A percentile compares a stretch with the other conserved stretches of the same genome.
phyloP scores from a whole-genome alignment of 2,888 invertebrate genomes.

The Nemotelus nigrinus region DNA sequence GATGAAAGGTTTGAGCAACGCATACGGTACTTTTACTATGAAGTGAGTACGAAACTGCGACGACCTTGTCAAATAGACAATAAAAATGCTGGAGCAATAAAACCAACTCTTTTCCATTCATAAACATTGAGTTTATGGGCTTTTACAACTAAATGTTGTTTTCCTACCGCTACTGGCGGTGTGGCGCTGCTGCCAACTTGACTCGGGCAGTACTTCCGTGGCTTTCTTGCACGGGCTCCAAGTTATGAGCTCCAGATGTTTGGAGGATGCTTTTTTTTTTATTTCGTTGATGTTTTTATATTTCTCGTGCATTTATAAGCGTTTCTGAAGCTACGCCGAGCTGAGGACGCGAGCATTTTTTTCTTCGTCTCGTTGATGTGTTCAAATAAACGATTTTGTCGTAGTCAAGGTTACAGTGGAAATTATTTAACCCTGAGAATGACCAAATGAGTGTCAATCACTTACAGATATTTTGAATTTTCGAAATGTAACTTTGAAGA shows the following conservation, averaged over 20 bases:
- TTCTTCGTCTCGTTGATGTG: background rate
- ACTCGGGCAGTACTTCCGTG: constrained; percentile 21
- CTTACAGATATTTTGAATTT: too few species aligned
- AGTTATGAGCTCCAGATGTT: constrained; percentile 21
- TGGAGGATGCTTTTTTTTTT: constrained; percentile 28
- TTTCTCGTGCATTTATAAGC: background rate
- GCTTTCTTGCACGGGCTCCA: background rate
- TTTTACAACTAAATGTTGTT: constrained; percentile 49
- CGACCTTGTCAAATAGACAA: constrained; percentile 52
- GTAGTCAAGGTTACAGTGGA: background rate
- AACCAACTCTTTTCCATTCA: constrained; percentile 51
- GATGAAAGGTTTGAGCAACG: constrained; percentile 4
- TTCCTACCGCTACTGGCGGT: constrained; percentile 33
- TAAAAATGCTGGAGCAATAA: constrained; percentile 49
- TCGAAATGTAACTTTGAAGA: too few species aligned
- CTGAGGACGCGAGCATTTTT: background rate
- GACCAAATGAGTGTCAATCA: too few species aligned
- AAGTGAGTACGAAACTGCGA: constrained; percentile 45
- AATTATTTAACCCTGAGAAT: background rate
- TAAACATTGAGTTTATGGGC: constrained; percentile 50
- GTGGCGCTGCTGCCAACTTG: background rate
- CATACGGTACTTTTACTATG: constrained; percentile 26
- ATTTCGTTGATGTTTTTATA: constrained; percentile 27
- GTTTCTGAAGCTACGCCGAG: background rate
- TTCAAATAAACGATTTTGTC: constrained; percentile 1